A percentile compares a stretch with the other conserved stretches of the same genome.
Evolutionary conservation across 2,888 invertebrate genomes (phyloP).

Genomic region (Aphodius sticticus): DNA sequence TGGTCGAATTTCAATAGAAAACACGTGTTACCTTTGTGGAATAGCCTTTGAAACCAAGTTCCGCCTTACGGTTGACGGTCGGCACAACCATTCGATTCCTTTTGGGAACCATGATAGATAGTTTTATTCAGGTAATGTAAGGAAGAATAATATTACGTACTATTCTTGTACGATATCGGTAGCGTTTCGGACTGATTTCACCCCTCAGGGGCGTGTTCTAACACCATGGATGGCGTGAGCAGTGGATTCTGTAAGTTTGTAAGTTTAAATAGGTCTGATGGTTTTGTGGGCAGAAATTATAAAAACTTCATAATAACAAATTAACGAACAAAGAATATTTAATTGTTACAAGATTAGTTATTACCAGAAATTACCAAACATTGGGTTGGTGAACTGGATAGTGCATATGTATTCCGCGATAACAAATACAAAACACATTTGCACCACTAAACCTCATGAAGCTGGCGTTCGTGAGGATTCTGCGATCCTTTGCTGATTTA

Average conservation of each 20-base stretch:
- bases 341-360: no score
- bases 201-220: background rate
- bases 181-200: background rate
- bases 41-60: constrained; percentile 13
- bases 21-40: constrained; percentile 35
- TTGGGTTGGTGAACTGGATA: no score
- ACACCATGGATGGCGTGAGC: background rate
- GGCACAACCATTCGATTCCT: background rate
- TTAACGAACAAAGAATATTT: no score
- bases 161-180: background rate
- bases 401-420: no score
- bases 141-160: background rate
- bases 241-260: background rate
- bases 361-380: no score
- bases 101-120: constrained; percentile 16
- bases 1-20: constrained; percentile 37
- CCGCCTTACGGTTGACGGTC: constrained; percentile 8
- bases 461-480: no score
- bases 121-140: background rate
- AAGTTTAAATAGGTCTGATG: no score
- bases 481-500: no score
- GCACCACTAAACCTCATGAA: no score
- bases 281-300: no score
- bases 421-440: no score
- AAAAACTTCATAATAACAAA: background rate